phyloP scores from a whole-genome alignment of 2,113 vertebrate species.

The Sitta europaea region DNA sequence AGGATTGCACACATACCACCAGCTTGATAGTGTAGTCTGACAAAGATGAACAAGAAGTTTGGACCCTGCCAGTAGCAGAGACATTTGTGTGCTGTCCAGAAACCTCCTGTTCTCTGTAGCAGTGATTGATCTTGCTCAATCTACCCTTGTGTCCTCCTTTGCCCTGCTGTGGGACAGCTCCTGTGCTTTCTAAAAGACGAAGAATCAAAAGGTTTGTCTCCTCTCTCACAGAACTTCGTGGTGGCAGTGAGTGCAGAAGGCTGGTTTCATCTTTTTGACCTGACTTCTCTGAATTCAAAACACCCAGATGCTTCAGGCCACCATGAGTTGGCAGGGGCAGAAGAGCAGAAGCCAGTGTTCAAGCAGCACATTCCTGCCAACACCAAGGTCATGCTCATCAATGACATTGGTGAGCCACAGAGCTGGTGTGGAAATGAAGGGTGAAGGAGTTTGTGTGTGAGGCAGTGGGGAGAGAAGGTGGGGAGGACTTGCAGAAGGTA shows the following conservation, averaged over 20 bases:
- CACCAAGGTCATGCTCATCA: slow-evolving; percentile 95
- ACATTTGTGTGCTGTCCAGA: background rate
- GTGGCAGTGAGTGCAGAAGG: slow-evolving; percentile 93
- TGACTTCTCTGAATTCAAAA: slow-evolving; percentile 71
- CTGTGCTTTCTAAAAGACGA: background rate
- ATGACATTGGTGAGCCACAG: slow-evolving; percentile 85
- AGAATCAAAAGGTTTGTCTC: background rate
- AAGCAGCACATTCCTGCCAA: slow-evolving; percentile 97
- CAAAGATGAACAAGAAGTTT: background rate
- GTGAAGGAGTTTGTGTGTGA: background rate
- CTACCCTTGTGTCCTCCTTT: background rate
- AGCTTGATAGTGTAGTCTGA: background rate
- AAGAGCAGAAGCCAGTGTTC: slow-evolving; percentile 89
- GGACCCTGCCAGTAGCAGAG: background rate
- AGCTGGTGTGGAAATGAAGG: background rate
- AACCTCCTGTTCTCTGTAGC: background rate
- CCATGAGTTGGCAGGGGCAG: slow-evolving; percentile 73
- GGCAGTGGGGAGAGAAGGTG: too few relatives aligned
- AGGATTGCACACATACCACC: background rate
- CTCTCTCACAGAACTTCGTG: slow-evolving; percentile 82
- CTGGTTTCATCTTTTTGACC: slow-evolving; percentile 95
- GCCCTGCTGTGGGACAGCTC: background rate
- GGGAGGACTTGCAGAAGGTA: background rate
- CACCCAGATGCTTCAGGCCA: slow-evolving; percentile 82
- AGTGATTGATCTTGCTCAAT: background rate